Evolutionary conservation across 37 sponge, comb jelly and placozoan genomes (phyloP).

Genomic region (Eunapius fragilis): DNA sequence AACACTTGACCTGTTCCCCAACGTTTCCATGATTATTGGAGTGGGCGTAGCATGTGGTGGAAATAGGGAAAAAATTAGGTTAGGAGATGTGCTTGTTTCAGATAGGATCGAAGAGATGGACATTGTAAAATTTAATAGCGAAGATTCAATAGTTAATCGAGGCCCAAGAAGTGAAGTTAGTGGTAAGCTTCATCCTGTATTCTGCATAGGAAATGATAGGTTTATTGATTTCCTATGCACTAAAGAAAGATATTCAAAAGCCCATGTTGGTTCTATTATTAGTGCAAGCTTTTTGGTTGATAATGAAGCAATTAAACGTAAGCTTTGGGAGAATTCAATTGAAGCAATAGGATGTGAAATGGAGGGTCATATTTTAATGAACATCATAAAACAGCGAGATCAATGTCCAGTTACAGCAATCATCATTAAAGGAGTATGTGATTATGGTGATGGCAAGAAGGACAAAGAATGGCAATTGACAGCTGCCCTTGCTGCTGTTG

Average conservation of each 20-base stretch:
- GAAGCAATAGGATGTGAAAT: conserved; percentile 13
- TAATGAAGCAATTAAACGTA: not conserved
- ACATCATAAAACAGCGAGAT: not conserved
- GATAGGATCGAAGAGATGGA: not conserved
- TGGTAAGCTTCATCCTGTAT: not conserved
- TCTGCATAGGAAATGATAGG: not conserved
- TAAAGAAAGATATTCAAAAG: not conserved
- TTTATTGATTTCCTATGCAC: not conserved
- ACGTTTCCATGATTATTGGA: not conserved
- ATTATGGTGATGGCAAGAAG: conserved; percentile 30
- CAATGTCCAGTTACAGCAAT: not conserved
- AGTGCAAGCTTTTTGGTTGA: not conserved
- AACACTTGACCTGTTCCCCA: not conserved
- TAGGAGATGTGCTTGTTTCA: not conserved
- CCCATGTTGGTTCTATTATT: not conserved
- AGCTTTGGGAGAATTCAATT: not conserved
- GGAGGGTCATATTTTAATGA: not conserved
- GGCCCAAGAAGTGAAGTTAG: not conserved
- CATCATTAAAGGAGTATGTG: conserved; percentile 16
- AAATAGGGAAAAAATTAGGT: not conserved
- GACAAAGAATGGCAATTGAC: not conserved
- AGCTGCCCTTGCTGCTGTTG: conserved; percentile 14
- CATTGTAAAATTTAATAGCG: not conserved
- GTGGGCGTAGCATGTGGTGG: conserved; percentile 2
- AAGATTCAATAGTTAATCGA: not conserved